phyloP scores from a whole-genome alignment of 2,113 vertebrate genomes.

The Empidonax alnorum region DNA sequence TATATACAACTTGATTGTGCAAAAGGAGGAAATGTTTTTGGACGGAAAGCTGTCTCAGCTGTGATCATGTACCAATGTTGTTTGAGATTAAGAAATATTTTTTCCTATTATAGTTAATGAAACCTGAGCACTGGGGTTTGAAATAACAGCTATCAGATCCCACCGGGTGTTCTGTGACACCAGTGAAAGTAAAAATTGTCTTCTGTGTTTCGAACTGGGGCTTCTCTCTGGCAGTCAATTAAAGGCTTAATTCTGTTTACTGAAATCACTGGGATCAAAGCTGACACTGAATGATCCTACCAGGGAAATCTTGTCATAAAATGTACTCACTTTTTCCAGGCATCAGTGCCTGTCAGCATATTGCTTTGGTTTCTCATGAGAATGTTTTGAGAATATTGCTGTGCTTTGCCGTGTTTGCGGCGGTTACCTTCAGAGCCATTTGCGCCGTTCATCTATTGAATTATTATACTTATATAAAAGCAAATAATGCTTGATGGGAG shows the following conservation, averaged over 20 bases:
- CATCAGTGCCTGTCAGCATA: background rate
- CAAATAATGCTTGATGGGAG: background rate
- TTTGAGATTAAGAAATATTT: background rate
- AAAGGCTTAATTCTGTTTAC: background rate
- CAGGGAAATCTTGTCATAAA: background rate
- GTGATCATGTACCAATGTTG: rapidly evolving
- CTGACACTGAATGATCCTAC: background rate
- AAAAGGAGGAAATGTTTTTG: background rate
- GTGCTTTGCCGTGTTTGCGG: background rate
- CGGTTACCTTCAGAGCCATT: background rate
- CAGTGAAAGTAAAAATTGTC: background rate
- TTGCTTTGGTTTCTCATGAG: background rate
- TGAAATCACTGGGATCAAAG: background rate
- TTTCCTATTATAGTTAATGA: background rate
- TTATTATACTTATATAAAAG: background rate
- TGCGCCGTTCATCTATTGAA: background rate
- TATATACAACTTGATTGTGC: background rate
- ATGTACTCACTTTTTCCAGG: background rate
- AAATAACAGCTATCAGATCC: background rate
- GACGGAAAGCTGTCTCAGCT: background rate
- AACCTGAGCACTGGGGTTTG: background rate
- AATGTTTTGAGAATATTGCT: background rate
- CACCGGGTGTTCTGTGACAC: background rate
- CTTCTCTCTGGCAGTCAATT: background rate
- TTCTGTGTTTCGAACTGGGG: background rate